Evolutionary conservation across 2,888 invertebrate genomes (phyloP).

Genomic region (Xestia c-nigrum): DNA sequence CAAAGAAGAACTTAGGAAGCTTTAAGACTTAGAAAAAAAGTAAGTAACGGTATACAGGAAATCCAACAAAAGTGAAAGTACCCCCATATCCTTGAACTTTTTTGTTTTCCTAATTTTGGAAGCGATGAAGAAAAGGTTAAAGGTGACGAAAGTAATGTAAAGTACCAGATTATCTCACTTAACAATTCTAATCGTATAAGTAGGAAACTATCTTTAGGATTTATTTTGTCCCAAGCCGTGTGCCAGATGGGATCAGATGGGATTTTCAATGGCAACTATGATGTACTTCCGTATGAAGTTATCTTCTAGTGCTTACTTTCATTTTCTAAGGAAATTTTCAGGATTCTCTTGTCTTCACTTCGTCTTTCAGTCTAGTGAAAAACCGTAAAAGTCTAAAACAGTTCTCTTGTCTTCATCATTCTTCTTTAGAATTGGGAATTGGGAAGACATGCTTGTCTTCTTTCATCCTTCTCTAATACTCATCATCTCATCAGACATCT

Average conservation of each 20-base stretch:
- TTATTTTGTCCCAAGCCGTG: not conserved
- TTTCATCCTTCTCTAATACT: no score
- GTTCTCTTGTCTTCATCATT: no score
- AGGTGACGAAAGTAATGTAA: slow-evolving; percentile 27
- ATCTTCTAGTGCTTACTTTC: not conserved
- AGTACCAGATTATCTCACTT: slow-evolving; percentile 35
- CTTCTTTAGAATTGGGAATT: no score
- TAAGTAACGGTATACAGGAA: not conserved
- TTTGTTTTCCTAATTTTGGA: slow-evolving; percentile 16
- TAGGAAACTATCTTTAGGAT: slow-evolving; percentile 11
- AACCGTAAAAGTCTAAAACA: no score
- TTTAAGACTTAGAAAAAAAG: slow-evolving; percentile 10
- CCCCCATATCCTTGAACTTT: not conserved
- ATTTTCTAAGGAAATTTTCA: no score
- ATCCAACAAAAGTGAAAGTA: not conserved
- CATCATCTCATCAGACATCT: no score
- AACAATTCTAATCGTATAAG: slow-evolving; percentile 38
- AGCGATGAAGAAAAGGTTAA: not conserved
- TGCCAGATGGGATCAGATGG: not conserved
- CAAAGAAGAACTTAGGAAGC: slow-evolving; percentile 11
- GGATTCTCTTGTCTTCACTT: no score
- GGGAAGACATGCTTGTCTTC: no score
- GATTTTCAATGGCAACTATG: not conserved
- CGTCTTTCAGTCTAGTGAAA: no score
- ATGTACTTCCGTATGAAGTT: not conserved